Percentiles rank a stretch among this genome's conserved stretches.
Conservation (phyloP, 2,888 invertebrate species). For the Volucella inanis region DNA sequence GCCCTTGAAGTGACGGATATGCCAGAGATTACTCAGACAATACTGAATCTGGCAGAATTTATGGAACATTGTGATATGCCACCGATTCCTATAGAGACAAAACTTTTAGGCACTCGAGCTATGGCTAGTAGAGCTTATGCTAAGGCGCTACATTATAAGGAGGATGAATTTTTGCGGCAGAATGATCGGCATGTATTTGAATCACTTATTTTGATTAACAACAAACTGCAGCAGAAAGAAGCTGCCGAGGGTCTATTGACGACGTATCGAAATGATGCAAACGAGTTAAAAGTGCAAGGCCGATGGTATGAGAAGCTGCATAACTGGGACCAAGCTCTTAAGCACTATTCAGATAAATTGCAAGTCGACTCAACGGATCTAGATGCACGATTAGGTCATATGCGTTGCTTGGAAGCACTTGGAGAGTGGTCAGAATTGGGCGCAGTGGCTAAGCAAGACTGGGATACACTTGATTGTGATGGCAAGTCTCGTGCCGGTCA, state of each 20-base stretch:
- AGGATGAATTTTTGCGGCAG: slow-evolving; percentile 95
- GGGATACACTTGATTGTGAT: slow-evolving; percentile 87
- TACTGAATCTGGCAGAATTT: slow-evolving; percentile 98
- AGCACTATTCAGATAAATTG: slow-evolving; percentile 92
- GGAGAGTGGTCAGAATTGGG: slow-evolving; percentile 97
- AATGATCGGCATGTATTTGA: slow-evolving; percentile 95
- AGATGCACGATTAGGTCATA: slow-evolving; percentile 94
- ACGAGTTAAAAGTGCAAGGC: slow-evolving; percentile 87
- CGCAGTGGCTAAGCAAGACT: slow-evolving; percentile 90
- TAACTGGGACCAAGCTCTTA: slow-evolving; percentile 98
- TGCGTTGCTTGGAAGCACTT: slow-evolving; percentile 97
- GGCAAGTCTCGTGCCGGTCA: slow-evolving; percentile 89
- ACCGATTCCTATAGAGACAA: slow-evolving; percentile 94
- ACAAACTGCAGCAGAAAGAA: slow-evolving; percentile 98
- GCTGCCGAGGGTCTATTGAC: slow-evolving; percentile 97
- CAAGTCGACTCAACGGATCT: slow-evolving; percentile 87
- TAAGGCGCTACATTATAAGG: slow-evolving; percentile 88
- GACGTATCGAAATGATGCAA: slow-evolving; percentile 88
- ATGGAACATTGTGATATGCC: slow-evolving; percentile 99
- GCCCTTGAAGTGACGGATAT: slow-evolving; percentile 96
- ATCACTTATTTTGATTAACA: slow-evolving; percentile 97
- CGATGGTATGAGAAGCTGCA: slow-evolving; percentile 99
- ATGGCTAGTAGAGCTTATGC: slow-evolving; percentile 94
- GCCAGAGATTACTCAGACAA: slow-evolving; percentile 97
- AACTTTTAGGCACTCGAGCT: slow-evolving; percentile 94